phyloP scores from a whole-genome alignment of 2,113 vertebrate genomes.

The Myiagra hebetior region DNA sequence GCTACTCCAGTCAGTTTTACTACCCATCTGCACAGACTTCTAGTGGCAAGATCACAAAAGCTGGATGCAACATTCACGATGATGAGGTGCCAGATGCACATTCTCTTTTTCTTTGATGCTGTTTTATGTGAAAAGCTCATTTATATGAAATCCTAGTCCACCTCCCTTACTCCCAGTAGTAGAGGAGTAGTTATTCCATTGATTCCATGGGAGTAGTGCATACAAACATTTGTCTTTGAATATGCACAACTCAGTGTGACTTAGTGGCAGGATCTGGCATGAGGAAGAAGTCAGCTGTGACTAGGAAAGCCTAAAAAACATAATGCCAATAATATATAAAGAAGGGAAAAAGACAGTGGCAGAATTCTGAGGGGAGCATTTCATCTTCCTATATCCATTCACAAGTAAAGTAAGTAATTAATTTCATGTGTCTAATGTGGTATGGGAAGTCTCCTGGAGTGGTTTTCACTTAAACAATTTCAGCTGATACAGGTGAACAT shows the following conservation, averaged over 20 bases:
- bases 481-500: neutral
- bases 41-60: neutral
- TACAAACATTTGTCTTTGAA: neutral
- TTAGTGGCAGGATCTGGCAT: neutral
- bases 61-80: neutral
- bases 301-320: neutral
- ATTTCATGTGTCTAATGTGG: neutral
- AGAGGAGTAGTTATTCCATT: neutral
- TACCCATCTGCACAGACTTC: neutral
- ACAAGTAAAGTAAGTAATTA: slow-evolving; percentile 33
- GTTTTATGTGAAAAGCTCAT: neutral
- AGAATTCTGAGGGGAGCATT: neutral
- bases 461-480: neutral
- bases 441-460: neutral
- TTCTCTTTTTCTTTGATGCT: neutral
- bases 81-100: neutral
- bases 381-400: neutral
- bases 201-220: neutral
- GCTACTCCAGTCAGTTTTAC: neutral
- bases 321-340: neutral
- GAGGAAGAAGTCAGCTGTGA: neutral
- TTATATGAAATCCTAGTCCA: neutral
- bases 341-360: neutral
- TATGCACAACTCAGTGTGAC: neutral
- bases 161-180: neutral